Percentiles rank a stretch among this genome's conserved stretches.
These are phyloP conservation scores for Chrysina gloriosa DNA, from an alignment of 2,888 invertebrate species.

Conservation along the genomic window DNA sequence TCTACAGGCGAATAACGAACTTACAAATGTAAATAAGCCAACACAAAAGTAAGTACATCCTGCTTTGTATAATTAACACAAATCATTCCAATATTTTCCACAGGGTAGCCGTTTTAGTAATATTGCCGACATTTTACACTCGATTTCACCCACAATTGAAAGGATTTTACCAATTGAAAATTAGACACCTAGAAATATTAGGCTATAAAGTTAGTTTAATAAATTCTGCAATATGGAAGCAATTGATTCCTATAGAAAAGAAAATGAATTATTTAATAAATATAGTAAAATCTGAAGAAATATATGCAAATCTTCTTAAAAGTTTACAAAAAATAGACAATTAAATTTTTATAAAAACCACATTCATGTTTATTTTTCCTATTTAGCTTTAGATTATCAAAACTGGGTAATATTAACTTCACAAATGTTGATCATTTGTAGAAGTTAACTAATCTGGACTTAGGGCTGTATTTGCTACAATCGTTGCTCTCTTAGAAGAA, in stretches of 20 bases:
- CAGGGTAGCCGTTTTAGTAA: conserved; percentile 67
- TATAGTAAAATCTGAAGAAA: conserved; percentile 13
- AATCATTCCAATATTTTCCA: conserved; percentile 44
- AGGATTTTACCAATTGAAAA: conserved; percentile 68
- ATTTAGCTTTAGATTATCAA: not conserved
- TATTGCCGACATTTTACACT: conserved; percentile 66
- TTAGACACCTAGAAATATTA: conserved; percentile 73
- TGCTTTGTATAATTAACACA: not conserved
- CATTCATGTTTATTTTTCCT: not conserved
- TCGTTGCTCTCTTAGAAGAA: too few species aligned
- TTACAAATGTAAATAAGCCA: conserved; percentile 39
- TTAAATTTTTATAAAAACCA: conserved; percentile 9
- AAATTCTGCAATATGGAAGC: conserved; percentile 68
- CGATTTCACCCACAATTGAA: conserved; percentile 64
- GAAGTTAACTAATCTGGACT: too few species aligned
- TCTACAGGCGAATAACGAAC: conserved; percentile 52
- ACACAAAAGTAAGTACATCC: conserved; percentile 42
- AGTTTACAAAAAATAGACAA: not conserved
- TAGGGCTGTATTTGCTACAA: too few species aligned
- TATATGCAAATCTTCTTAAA: conserved; percentile 11
- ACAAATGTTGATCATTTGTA: too few species aligned
- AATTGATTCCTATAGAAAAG: conserved; percentile 68
- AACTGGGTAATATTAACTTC: too few species aligned
- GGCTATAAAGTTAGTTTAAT: conserved; percentile 71
- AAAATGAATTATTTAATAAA: conserved; percentile 64